A percentile compares a stretch with the other conserved stretches of the same genome.
Conservation (phyloP, 2,888 invertebrate species). For the Zaprionus obscuricornis region DNA sequence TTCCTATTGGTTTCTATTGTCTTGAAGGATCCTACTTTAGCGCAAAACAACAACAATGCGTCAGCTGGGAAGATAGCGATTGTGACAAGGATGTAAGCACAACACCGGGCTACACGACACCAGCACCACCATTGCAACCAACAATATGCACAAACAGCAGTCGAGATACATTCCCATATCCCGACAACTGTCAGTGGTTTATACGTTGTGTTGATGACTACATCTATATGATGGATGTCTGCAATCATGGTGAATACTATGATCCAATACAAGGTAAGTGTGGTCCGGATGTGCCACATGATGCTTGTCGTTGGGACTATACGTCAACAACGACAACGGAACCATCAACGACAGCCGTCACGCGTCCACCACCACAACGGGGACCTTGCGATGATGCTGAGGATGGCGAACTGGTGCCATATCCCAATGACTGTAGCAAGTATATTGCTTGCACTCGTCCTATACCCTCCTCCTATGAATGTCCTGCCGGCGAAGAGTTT, state of each 20-base stretch:
- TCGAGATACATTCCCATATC: constrained; percentile 36
- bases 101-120: constrained; percentile 21
- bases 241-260: constrained; percentile 81
- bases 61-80: constrained; percentile 60
- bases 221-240: constrained; percentile 83
- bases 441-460: constrained; percentile 41
- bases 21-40: constrained; percentile 84
- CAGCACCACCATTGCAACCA: constrained; percentile 11
- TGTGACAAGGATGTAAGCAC: constrained; percentile 76
- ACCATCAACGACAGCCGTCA: constrained; percentile 11
- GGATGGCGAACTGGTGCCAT: constrained; percentile 41
- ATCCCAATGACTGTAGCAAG: constrained; percentile 58
- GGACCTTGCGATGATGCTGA: constrained; percentile 39
- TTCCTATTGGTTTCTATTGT: constrained; percentile 84
- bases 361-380: constrained; percentile 3
- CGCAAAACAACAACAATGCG: constrained; percentile 55
- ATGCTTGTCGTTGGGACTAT: constrained; percentile 38
- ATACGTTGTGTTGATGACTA: constrained; percentile 55
- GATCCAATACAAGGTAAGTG: constrained; percentile 49
- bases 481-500: constrained; percentile 49
- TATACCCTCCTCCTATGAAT: constrained; percentile 25
- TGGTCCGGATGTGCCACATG: constrained; percentile 31
- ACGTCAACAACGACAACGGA: neutral
- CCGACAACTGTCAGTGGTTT: constrained; percentile 56
- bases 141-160: constrained; percentile 20